Percentiles rank a stretch among this genome's conserved stretches.
These are phyloP conservation scores for Oscheius sp. DNA, from an alignment of 2,888 invertebrate genomes.

Conservation along the genomic window DNA sequence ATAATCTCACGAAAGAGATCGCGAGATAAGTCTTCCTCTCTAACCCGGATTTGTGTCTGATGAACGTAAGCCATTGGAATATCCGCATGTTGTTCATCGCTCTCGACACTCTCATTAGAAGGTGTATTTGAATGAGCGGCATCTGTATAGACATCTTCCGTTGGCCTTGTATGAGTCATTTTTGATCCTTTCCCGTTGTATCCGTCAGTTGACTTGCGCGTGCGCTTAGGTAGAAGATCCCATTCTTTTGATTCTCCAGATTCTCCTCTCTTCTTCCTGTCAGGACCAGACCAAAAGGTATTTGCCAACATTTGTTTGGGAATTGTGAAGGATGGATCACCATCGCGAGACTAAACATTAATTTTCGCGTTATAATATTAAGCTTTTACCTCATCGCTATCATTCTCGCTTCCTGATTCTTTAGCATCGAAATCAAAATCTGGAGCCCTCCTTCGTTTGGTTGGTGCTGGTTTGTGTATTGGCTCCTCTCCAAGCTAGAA, in stretches of 20 bases:
- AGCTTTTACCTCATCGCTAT: background rate
- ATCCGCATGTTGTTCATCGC: too few species aligned
- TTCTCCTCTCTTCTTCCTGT: slow-evolving; percentile 8
- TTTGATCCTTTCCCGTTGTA: too few species aligned
- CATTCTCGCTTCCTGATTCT: background rate
- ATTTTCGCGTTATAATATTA: background rate
- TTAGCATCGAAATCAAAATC: slow-evolving; percentile 3
- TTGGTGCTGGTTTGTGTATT: too few species aligned
- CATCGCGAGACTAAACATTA: slow-evolving; percentile 1
- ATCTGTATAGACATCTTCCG: background rate
- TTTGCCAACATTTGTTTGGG: slow-evolving; percentile 16
- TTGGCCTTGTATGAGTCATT: too few species aligned
- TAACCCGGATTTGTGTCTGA: too few species aligned
- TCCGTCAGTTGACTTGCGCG: background rate
- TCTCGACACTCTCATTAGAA: too few species aligned
- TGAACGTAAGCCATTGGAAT: too few species aligned
- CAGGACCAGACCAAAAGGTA: slow-evolving; percentile 3
- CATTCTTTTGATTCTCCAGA: slow-evolving; percentile 2
- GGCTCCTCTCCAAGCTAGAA: background rate
- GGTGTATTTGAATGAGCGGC: too few species aligned
- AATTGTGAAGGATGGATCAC: slow-evolving; percentile 12
- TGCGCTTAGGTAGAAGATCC: slow-evolving; percentile 11
- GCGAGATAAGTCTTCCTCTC: too few species aligned
- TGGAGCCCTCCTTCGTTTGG: background rate
- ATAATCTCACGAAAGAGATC: too few species aligned